Base-by-base conservation (phyloP, 2,888 invertebrate species). In the Spodoptera exigua region DNA sequence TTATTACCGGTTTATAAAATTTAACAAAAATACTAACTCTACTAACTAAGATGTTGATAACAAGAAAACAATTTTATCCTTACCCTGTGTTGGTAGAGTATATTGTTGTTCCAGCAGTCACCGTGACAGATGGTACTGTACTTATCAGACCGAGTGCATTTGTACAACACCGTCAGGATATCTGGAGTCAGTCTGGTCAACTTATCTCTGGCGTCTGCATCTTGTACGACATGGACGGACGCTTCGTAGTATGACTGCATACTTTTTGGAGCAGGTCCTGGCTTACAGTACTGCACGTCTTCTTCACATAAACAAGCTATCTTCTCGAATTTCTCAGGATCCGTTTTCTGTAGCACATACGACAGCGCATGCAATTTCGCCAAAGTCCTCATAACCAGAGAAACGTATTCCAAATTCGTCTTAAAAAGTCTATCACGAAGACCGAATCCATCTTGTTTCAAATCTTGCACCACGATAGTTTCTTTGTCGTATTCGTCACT, bases 91-190 rank as follows among this genome's bases (percentile, higher is more conserved):
- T 87, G 88, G 58, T 82, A 90, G 3, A 87, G 13, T 41, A 87
- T 80, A 58, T 91, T 92, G 69, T 89, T 91, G 61, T 81, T 88
- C 92, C 91, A 92, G 74, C 87, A 88, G 66, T 92, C 90, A n/a
- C 85, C 89, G 52, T 92, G 92, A 73, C 91, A 90, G 73, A 92
- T 81, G 36, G 79, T 75, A 49, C 86, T 85, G 52, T 87, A 84
- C 14, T 73, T 55, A 43, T 77, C 74, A 21, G 83, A 75, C 57
- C 74, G 78, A 10, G 86, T 83, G 64, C 86, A 86, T 79, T 86
- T 87, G 69, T 85, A 77, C 61, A 90, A 72, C 61, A 87, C 76
- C 12, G 73, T 69, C 48, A 82, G 69, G 67, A 92, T 83, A 48
- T 86, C 67, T 16, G 86, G 80, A 41, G 80, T 61, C 37, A 88